phyloP scores from a whole-genome alignment of 1,140 invertebrate species.

The Bombus cullumanus region DNA sequence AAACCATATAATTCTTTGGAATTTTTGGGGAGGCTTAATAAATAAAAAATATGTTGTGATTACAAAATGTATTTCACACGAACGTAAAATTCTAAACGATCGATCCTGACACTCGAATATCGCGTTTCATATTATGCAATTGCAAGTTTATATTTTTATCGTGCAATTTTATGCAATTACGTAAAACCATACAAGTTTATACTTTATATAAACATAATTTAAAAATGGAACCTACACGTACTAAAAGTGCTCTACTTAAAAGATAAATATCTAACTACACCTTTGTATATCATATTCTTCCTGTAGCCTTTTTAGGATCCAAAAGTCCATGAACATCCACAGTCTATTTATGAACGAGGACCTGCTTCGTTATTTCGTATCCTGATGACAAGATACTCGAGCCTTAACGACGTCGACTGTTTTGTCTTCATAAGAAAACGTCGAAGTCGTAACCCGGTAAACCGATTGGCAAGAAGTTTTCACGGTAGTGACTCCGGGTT shows the following conservation, averaged over 20 bases:
- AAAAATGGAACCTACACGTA: no score
- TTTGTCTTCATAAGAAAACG: slow-evolving; percentile 3
- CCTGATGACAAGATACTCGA: slow-evolving; percentile 5
- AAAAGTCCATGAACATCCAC: no score
- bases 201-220: no score
- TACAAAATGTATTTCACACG: background rate
- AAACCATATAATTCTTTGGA: background rate
- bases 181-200: no score
- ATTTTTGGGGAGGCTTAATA: background rate
- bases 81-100: background rate
- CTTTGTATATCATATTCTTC: no score
- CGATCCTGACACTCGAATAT: background rate
- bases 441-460: slow-evolving; percentile 36
- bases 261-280: no score
- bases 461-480: slow-evolving; percentile 20
- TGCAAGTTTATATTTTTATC: background rate
- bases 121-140: background rate
- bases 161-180: no score
- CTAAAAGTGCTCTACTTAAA: no score
- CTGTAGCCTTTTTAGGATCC: no score
- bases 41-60: no score
- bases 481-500: background rate
- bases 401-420: background rate
- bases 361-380: background rate
- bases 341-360: no score